Conservation (phyloP, 2,113 vertebrate species). For the Tonatia bakeri region DNA sequence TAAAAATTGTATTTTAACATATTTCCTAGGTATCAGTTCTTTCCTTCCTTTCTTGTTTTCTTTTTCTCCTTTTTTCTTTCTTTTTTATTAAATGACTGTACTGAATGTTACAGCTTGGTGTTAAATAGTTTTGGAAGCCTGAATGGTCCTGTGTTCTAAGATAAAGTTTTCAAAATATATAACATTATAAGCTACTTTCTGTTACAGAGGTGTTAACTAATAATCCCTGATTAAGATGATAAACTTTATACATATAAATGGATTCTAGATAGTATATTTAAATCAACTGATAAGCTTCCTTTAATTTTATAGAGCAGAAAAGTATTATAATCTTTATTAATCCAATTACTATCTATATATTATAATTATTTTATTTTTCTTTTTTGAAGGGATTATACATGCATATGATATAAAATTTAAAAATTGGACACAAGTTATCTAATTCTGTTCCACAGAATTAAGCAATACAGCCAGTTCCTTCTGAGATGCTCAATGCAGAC, state of each 20-base stretch:
- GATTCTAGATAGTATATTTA: constrained; percentile 30
- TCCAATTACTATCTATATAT: background rate
- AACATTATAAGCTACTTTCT: constrained; percentile 53
- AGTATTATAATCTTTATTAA: background rate
- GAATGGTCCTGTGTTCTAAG: background rate
- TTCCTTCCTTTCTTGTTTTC: background rate
- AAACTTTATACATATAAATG: background rate
- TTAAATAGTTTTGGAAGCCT: background rate
- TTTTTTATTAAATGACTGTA: background rate
- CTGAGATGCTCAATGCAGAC: background rate
- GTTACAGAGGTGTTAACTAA: constrained; percentile 5
- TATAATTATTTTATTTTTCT: background rate
- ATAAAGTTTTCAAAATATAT: constrained; percentile 31
- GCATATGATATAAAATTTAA: background rate
- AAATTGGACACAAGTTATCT: background rate
- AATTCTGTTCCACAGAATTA: background rate
- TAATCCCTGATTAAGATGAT: constrained; percentile 21
- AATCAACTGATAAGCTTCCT: constrained; percentile 30
- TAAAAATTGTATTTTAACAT: background rate
- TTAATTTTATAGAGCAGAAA: constrained; percentile 35
- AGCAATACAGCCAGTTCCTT: background rate
- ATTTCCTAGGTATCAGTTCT: background rate
- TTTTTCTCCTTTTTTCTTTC: background rate
- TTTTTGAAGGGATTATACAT: background rate
- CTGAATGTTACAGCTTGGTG: background rate